phyloP scores from a whole-genome alignment of 2,888 invertebrate species.

The Pteria penguin region DNA sequence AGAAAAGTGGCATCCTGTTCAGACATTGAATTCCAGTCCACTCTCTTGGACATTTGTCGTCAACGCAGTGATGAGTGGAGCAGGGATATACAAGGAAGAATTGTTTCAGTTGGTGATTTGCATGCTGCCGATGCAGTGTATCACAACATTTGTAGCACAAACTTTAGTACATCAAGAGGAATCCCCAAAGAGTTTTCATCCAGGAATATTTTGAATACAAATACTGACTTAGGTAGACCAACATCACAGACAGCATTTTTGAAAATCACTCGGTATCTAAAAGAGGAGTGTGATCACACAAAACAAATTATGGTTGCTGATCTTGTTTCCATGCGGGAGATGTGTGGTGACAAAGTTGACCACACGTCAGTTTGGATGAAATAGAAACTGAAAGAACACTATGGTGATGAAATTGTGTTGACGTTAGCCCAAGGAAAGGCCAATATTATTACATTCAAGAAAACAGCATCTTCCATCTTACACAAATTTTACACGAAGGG shows the following conservation, averaged over 20 bases:
- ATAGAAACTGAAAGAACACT: conserved; percentile 39
- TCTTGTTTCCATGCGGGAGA: conserved; percentile 35
- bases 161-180: conserved; percentile 8
- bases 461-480: conserved; percentile 46
- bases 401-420: conserved; percentile 50
- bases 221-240: not conserved
- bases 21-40: conserved; percentile 35
- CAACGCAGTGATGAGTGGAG: conserved; percentile 58
- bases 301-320: conserved; percentile 33
- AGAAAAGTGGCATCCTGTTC: conserved; percentile 14
- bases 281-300: conserved; percentile 36
- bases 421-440: conserved; percentile 48
- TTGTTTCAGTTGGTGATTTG: conserved; percentile 19
- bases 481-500: conserved; percentile 37
- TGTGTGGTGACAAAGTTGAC: conserved; percentile 3
- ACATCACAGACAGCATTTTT: conserved; percentile 2
- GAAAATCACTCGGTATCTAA: conserved; percentile 12
- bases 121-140: conserved; percentile 37
- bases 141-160: conserved; percentile 20
- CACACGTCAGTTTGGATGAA: conserved; percentile 46
- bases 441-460: conserved; percentile 51
- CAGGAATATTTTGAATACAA: not conserved
- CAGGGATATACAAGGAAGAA: conserved; percentile 5
- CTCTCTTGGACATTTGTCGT: conserved; percentile 8
- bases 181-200: not conserved